Evolutionary conservation across 2,113 vertebrate genomes (phyloP).

Genomic region (Trochalopteron elliotii): DNA sequence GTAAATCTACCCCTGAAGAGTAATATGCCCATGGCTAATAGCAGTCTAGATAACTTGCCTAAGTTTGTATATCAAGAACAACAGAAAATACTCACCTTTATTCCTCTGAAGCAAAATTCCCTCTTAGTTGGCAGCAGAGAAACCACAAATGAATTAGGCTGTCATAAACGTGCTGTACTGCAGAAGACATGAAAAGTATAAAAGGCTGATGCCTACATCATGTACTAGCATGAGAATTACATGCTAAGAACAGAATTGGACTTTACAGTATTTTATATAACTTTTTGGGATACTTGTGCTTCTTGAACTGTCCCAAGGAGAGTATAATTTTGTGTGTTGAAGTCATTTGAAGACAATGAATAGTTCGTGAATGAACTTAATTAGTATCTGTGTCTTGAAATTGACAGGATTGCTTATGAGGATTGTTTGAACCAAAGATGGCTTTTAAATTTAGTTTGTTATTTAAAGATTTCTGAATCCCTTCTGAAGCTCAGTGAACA

Average conservation of each 20-base stretch:
- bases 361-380: background rate
- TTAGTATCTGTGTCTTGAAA: background rate
- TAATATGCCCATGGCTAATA: background rate
- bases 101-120: background rate
- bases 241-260: background rate
- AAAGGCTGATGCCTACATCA: background rate
- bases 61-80: background rate
- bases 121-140: background rate
- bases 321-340: background rate
- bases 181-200: background rate
- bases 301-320: background rate
- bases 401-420: background rate
- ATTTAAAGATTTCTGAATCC: background rate
- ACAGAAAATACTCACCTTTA: background rate
- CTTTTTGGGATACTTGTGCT: background rate
- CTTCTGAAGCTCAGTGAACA: background rate
- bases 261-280: background rate
- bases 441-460: background rate
- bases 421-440: background rate
- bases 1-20: background rate
- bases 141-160: background rate
- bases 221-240: background rate
- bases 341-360: background rate
- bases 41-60: background rate
- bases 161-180: background rate